phyloP scores from a whole-genome alignment of 2,113 vertebrate species.

The Jaculus jaculus region DNA sequence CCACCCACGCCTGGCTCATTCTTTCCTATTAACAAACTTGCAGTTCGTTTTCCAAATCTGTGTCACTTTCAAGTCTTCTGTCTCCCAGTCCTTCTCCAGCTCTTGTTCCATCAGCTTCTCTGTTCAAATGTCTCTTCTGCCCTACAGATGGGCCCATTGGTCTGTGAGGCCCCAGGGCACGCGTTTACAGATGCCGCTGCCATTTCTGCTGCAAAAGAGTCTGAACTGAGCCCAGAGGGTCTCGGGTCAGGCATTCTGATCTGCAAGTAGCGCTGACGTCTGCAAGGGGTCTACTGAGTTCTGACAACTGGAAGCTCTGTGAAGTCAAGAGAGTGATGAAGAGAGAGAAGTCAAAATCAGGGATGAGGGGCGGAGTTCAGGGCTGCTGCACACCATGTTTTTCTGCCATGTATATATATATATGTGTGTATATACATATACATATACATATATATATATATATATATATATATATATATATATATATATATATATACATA shows the following conservation, averaged over 20 bases:
- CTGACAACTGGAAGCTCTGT: background rate
- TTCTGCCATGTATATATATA: too few relatives aligned
- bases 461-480: too few relatives aligned
- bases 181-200: background rate
- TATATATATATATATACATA: too few relatives aligned
- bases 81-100: background rate
- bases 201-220: constrained; percentile 16
- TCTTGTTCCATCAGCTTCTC: background rate
- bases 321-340: background rate
- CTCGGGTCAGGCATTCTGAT: background rate
- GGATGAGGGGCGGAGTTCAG: background rate
- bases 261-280: background rate
- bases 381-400: background rate
- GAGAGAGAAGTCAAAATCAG: background rate
- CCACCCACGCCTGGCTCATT: too few relatives aligned
- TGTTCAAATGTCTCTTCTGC: background rate
- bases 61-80: background rate
- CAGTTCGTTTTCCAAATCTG: background rate
- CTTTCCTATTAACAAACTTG: background rate
- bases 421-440: too few relatives aligned
- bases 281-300: background rate
- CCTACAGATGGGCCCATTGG: background rate
- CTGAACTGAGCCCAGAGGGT: background rate
- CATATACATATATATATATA: background rate
- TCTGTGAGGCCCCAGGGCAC: background rate